Conservation (phyloP, 2,113 vertebrate species). For the Spilogale gracilis region DNA sequence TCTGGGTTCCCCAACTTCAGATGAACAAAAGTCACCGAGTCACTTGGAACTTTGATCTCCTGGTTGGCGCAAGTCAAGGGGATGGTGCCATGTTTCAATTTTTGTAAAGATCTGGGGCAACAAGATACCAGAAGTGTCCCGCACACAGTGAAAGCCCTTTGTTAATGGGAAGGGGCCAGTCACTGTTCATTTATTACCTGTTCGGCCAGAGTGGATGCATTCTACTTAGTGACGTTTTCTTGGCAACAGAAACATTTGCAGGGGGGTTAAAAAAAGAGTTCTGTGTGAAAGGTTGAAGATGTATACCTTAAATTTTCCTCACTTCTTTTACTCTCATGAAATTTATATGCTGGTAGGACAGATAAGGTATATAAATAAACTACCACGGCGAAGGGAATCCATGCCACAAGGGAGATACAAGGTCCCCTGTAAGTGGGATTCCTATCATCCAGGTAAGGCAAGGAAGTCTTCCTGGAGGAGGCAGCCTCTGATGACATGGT, state of each 20-base stretch:
- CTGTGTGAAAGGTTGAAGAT: neutral
- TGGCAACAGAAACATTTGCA: neutral
- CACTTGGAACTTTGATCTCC: neutral
- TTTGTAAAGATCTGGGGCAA: neutral
- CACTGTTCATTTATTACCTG: neutral
- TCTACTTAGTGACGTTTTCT: neutral
- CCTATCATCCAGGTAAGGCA: neutral
- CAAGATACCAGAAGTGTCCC: neutral
- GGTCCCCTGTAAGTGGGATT: neutral
- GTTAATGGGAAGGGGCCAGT: neutral
- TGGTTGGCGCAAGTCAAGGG: neutral
- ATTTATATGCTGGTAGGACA: neutral
- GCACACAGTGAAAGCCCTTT: rapidly evolving
- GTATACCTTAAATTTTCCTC: neutral
- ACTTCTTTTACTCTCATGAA: neutral
- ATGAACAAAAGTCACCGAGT: neutral
- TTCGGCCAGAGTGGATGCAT: neutral
- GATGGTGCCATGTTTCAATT: neutral
- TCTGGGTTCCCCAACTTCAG: neutral
- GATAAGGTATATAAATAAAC: neutral
- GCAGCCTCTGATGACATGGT: neutral
- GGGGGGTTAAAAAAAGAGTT: neutral
- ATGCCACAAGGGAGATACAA: neutral
- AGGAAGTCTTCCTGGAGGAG: neutral
- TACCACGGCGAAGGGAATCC: neutral